Conservation (phyloP, 2,888 invertebrate genomes). For the Thecophora atra region DNA sequence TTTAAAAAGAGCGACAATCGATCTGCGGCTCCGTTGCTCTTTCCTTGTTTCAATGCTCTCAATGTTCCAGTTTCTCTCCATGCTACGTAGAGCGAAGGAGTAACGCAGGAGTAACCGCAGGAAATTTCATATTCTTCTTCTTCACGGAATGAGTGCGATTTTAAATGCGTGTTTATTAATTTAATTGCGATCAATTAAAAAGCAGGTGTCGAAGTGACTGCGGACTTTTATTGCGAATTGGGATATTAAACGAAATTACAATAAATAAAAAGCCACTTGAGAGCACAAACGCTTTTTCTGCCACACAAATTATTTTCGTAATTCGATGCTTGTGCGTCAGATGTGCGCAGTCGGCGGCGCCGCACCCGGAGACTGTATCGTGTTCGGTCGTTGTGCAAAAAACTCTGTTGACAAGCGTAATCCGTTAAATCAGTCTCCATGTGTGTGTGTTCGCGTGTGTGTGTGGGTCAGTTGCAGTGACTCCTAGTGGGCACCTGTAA, state of each 20-base stretch:
- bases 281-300: not conserved
- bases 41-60: too few relatives aligned
- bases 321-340: slow-evolving; percentile 7
- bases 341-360: not conserved
- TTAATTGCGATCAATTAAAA: not conserved
- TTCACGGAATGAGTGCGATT: too few relatives aligned
- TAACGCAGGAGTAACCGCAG: too few relatives aligned
- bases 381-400: not conserved
- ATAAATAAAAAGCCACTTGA: not conserved
- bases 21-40: too few relatives aligned
- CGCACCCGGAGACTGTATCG: slow-evolving; percentile 1
- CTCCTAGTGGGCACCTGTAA: slow-evolving; percentile 7
- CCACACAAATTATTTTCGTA: slow-evolving; percentile 13
- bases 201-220: not conserved
- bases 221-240: not conserved
- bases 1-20: too few relatives aligned
- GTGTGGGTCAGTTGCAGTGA: slow-evolving; percentile 1
- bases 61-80: too few relatives aligned
- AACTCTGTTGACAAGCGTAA: slow-evolving; percentile 4
- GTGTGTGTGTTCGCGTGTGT: not conserved
- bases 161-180: too few relatives aligned
- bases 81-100: too few relatives aligned
- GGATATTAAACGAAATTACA: not conserved
- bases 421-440: too few relatives aligned
- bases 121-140: too few relatives aligned